A percentile compares a stretch with the other conserved stretches of the same genome.
Conservation (phyloP, 2,797 vertebrate genomes). For the Astyanax mexicanus region DNA sequence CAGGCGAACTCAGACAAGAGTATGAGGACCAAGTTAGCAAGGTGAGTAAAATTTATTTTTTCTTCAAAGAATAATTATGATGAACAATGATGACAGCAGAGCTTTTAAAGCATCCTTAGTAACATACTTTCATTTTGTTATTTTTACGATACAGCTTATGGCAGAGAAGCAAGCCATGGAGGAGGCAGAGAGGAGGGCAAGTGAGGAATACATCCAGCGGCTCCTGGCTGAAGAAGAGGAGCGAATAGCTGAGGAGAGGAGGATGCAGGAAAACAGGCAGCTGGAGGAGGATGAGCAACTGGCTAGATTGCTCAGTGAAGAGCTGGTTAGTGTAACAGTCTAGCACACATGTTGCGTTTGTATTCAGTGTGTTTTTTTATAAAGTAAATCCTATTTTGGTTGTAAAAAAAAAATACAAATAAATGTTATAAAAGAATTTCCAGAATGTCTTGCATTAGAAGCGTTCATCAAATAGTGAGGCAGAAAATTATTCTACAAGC, state of each 20-base stretch:
- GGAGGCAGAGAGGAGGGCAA: slow-evolving; percentile 86
- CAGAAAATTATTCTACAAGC: too few species aligned
- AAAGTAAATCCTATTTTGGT: too few species aligned
- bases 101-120: not conserved
- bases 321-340: slow-evolving; percentile 69
- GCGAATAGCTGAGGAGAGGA: slow-evolving; percentile 73
- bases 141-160: slow-evolving; percentile 74
- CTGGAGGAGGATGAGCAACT: slow-evolving; percentile 77
- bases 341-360: not conserved
- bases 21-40: slow-evolving; percentile 79
- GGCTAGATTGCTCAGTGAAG: slow-evolving; percentile 64
- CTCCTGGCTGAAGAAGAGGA: slow-evolving; percentile 86
- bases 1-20: slow-evolving; percentile 78
- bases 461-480: too few species aligned
- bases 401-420: too few species aligned
- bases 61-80: not conserved
- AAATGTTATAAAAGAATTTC: too few species aligned
- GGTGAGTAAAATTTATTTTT: slow-evolving; percentile 55
- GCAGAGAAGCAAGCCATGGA: slow-evolving; percentile 84
- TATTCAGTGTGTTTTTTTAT: not conserved
- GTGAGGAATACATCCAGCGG: slow-evolving; percentile 87
- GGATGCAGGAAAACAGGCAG: slow-evolving; percentile 72
- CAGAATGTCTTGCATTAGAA: too few species aligned
- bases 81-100: not conserved
- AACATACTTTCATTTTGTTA: not conserved